Evolutionary conservation across 2,113 vertebrate genomes (phyloP).

Genomic region (Passer montanus): DNA sequence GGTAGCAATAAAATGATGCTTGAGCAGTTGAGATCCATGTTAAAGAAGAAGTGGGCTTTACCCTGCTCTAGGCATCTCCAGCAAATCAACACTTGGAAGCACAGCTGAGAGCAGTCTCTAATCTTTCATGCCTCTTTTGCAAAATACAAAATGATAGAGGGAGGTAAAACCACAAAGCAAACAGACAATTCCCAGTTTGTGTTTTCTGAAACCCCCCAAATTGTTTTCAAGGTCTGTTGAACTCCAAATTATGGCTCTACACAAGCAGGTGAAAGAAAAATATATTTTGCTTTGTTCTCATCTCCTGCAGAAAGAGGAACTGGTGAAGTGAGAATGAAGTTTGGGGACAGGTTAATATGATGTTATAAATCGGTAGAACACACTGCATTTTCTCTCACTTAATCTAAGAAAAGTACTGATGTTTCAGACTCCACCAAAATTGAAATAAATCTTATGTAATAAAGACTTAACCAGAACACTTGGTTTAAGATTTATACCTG

Average conservation of each 20-base stretch:
- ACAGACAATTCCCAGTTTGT: neutral
- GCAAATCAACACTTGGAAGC: neutral
- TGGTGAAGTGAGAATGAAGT: neutral
- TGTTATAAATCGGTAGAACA: neutral
- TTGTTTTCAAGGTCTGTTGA: constrained; percentile 11
- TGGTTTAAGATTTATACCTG: constrained; percentile 15
- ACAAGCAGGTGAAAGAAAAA: neutral
- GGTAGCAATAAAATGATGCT: neutral
- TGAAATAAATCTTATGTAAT: constrained; percentile 17
- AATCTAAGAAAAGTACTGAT: neutral
- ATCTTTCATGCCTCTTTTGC: neutral
- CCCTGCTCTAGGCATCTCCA: neutral
- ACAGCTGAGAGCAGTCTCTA: neutral
- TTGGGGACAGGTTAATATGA: neutral
- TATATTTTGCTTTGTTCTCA: neutral
- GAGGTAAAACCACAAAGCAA: neutral
- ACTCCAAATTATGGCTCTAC: neutral
- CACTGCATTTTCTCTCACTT: neutral
- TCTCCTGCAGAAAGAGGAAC: neutral
- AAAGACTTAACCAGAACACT: constrained; percentile 1
- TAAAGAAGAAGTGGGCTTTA: neutral
- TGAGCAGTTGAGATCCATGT: neutral
- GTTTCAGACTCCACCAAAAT: neutral
- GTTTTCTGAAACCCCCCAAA: neutral
- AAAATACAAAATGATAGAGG: neutral